phyloP scores from a whole-genome alignment of 2,797 vertebrate genomes.

The Pipistrellus pipistrellus region DNA sequence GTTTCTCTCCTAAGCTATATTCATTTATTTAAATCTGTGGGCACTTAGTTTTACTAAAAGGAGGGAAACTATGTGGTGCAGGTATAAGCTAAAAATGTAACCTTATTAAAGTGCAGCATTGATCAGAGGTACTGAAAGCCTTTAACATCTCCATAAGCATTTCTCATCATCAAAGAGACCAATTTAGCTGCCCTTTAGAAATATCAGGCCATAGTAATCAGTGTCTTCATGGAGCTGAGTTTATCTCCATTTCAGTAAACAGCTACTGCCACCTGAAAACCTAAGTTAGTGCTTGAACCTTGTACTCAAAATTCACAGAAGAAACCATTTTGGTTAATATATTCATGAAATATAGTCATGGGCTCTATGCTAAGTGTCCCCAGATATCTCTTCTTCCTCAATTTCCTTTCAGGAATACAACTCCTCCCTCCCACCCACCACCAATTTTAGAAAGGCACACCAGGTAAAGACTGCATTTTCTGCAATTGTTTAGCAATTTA shows the following conservation, averaged over 20 bases:
- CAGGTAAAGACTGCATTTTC: background rate
- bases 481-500: slow-evolving; percentile 7
- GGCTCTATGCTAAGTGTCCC: background rate
- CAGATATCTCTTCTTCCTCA: background rate
- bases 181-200: background rate
- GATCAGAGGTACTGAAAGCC: background rate
- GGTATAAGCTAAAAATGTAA: background rate
- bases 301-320: background rate
- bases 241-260: slow-evolving; percentile 12
- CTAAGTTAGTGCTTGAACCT: background rate
- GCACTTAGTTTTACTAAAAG: background rate
- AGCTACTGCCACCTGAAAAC: background rate
- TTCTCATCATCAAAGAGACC: slow-evolving; percentile 35
- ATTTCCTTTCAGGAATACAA: background rate
- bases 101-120: slow-evolving; percentile 5
- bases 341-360: background rate
- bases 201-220: background rate
- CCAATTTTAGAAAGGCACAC: background rate
- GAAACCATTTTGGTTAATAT: background rate
- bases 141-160: background rate
- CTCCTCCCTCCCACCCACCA: background rate
- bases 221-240: background rate
- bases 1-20: background rate
- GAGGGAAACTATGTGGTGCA: background rate
- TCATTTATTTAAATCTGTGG: background rate